Base-by-base conservation (phyloP, 2,797 vertebrate species). In the Aselliscus stoliczkanus region DNA sequence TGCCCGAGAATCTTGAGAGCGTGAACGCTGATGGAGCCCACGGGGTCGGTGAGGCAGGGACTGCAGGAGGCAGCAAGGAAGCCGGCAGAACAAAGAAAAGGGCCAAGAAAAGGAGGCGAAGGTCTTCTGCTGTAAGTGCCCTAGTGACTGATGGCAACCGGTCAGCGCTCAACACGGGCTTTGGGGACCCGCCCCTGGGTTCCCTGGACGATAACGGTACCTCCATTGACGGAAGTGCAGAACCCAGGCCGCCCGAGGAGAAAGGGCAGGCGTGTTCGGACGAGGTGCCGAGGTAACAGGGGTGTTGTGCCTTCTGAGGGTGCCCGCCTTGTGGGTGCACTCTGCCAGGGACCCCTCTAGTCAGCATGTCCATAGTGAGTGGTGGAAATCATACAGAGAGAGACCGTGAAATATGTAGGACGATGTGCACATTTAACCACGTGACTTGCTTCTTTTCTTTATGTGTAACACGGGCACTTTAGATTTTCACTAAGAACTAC, bases 251-350 rank as follows among this genome's bases (percentile, higher is more conserved):
- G 1, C 88, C 0, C 5, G 52, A 73, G 54, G 79, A 81, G 91
- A 62, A n/a, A 7, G 42, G 29, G 44, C 88, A 20, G 52, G 65
- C 76, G 13, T 6, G 11, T 39, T 25, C 4, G 12, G 62, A n/a
- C 20, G 92, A 62, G 50, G 67, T 1, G 1, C 65, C 60, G 9
- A 96, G 97, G 97, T 97, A 95, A 97, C 1, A 77, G 47, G 42
- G 18, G 27, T 6, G 5, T 25, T 0, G 4, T 10, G 15, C 47
- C 79, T 73, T 75, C 20, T 21, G 25, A 1, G 31, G 89, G 20
- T 54, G 9, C n/a, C 0, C 0, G 2, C 50, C 54, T 29, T 67
- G 23, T 25, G 29, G 18, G 10, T 13, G 47, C 23, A 1, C 13
- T n/a, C 85, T 54, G 27, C 75, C 20, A 2, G 7, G 27, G 12